Conservation (phyloP, 2,113 vertebrate species). For the Ictidomys tridecemlineatus region DNA sequence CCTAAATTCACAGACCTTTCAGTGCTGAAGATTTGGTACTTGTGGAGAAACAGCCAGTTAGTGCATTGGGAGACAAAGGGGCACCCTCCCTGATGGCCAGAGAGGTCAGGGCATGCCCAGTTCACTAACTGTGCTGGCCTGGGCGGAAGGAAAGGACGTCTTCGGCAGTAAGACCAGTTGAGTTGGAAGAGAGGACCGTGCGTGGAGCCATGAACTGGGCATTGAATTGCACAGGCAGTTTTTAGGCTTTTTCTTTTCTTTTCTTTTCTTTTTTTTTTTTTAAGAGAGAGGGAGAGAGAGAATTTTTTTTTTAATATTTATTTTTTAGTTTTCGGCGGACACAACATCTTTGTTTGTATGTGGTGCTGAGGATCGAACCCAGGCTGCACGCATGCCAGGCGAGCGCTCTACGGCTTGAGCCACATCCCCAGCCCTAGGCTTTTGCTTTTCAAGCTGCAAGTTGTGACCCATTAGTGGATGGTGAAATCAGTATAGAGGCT, state of each 20-base stretch:
- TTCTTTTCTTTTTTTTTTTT: too few species aligned
- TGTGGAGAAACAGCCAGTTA: background rate
- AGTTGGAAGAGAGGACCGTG: background rate
- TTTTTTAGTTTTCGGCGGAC: too few species aligned
- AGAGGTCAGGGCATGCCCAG: background rate
- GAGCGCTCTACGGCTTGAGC: too few species aligned
- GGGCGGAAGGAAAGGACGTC: background rate
- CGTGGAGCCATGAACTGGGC: background rate
- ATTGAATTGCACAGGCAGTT: background rate
- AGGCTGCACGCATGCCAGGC: too few species aligned
- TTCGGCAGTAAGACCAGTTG: background rate
- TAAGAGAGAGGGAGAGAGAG: too few species aligned
- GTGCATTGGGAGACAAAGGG: background rate
- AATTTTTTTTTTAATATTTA: too few species aligned
- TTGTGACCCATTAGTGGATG: background rate
- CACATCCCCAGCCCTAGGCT: background rate
- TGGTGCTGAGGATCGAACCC: too few species aligned
- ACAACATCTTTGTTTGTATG: too few species aligned
- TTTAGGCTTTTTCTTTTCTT: background rate
- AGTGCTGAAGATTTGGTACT: background rate
- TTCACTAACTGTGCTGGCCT: rapidly evolving
- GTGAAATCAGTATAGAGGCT: background rate
- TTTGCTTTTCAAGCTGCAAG: background rate
- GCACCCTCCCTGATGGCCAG: background rate
- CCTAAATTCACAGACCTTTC: background rate